Base-by-base conservation (phyloP, 2,113 vertebrate genomes). In the Microtus richardsoni region DNA sequence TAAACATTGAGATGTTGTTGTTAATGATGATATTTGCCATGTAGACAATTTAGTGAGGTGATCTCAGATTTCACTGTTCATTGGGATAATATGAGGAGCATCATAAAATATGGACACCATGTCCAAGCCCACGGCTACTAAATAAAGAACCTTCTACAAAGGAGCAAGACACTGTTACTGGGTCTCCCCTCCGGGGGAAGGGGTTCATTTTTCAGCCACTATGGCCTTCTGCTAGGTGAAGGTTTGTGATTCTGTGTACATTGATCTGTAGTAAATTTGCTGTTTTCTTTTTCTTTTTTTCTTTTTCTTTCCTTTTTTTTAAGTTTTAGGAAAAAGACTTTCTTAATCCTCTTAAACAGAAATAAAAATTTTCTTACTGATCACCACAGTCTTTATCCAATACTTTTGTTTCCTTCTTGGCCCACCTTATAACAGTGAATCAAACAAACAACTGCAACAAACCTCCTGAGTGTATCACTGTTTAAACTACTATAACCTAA, bases 111-210 rank as follows among this genome's bases (percentile, higher is more conserved):
- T 24, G 64, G 28, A 58, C 9, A 22, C 11, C 80, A 62, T 10
- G 77, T 7, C 12, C 30, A 44, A 54, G 3, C 13, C 44, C 4
- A 60, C 1, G n/a, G 8, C 33, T 73, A 33, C 24, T 54, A 88
- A 78, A 41, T 84, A 41, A 84, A 49, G 39, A n/a, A 47, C 17
- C 24, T 49, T 49, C 14, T 21, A 28, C n/a, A 33, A 39, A 60
- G 73, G 39, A 88, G 11, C 22, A 36, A 79, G 84, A 7, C 19
- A 60, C 5, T 16, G 17, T 7, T 16, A 44, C 1, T 77, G 4
- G 11, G 8, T 17, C 24, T 7, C 44, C 33, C 87, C 9, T 1
- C 17, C 2, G 1, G 54, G 54, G 54, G 54, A 5, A 0, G 6
- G 1, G 24, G 39, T 30, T 60, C 2, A 36, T 7, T 4, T 21